Conservation (phyloP, 2,888 invertebrate species). For the Achlya flavicornis region DNA sequence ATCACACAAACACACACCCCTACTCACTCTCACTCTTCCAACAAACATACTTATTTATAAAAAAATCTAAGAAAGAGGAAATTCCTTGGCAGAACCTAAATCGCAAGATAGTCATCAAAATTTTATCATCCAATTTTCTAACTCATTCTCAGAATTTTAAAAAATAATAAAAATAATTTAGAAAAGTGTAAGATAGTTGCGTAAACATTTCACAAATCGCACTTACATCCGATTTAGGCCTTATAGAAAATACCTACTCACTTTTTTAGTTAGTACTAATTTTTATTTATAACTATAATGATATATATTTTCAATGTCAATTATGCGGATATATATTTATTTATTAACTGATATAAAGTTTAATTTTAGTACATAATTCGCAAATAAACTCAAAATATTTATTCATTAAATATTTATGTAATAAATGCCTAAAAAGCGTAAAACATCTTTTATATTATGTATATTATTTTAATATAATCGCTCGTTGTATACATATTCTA, state of each 20-base stretch:
- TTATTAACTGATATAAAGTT: too few relatives aligned
- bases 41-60: background rate
- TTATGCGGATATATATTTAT: background rate
- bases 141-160: background rate
- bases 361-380: background rate
- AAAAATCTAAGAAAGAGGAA: background rate
- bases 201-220: background rate
- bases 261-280: background rate
- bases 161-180: background rate
- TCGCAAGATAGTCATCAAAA: background rate
- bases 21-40: background rate
- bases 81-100: background rate
- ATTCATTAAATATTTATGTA: background rate
- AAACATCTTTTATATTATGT: background rate
- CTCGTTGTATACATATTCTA: slow-evolving; percentile 13
- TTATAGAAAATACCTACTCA: slow-evolving; percentile 9
- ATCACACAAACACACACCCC: background rate
- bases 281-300: background rate
- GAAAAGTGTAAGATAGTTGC: background rate
- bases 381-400: background rate
- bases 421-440: background rate
- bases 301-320: slow-evolving; percentile 11
- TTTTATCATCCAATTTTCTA: background rate
- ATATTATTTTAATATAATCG: background rate
- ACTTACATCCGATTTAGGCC: slow-evolving; percentile 10